Conservation (phyloP, 92 coral and sea anemone species). For the Palythoa caribaeorum region DNA sequence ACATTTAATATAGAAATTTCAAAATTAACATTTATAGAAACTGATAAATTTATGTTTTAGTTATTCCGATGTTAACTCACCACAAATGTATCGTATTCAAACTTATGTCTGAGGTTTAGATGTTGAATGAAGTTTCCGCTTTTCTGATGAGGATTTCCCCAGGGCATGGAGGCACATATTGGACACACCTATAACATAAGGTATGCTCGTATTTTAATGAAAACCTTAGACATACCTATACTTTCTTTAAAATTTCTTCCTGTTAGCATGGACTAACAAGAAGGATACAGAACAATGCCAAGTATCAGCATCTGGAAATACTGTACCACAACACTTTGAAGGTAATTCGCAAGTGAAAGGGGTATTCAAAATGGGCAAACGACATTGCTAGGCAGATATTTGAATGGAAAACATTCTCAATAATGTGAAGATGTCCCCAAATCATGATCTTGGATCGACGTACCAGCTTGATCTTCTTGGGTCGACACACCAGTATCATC, state of each 20-base stretch:
- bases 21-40: background rate
- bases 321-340: background rate
- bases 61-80: constrained; percentile 59
- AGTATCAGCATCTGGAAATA: background rate
- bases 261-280: too few relatives aligned
- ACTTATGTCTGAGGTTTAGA: constrained; percentile 84
- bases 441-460: too few relatives aligned
- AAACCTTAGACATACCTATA: too few relatives aligned
- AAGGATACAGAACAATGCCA: background rate
- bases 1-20: background rate
- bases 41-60: background rate
- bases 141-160: constrained; percentile 87
- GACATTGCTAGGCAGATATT: too few relatives aligned
- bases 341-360: too few relatives aligned
- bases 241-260: too few relatives aligned
- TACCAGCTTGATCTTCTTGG: too few relatives aligned
- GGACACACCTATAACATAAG: constrained; percentile 83
- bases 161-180: constrained; percentile 93
- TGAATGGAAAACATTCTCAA: too few relatives aligned
- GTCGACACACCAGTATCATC: too few relatives aligned
- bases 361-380: too few relatives aligned
- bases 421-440: too few relatives aligned
- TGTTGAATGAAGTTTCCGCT: constrained; percentile 87
- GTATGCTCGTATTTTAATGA: background rate
- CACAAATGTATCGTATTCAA: constrained; percentile 94